Conservation (phyloP, 1,140 invertebrate genomes). For the Sminthurides bifidus region DNA sequence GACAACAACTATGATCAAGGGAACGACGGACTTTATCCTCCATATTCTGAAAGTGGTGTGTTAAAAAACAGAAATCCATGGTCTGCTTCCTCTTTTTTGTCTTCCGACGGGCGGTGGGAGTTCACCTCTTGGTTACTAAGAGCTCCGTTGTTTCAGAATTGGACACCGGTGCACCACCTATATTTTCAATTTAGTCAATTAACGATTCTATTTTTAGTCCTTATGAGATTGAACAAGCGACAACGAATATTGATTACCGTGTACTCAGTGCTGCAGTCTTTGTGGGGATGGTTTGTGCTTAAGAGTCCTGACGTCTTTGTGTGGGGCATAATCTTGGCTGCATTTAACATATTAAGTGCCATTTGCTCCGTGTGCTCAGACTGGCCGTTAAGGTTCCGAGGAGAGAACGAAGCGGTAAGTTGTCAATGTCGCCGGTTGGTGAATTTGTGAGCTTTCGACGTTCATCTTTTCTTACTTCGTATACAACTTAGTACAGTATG, state of each 20-base stretch:
- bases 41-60: no score
- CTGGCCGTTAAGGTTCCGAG: constrained; percentile 40
- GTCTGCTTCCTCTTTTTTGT: background rate
- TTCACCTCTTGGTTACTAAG: constrained; percentile 9
- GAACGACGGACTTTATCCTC: no score
- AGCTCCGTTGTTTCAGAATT: constrained; percentile 30
- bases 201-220: constrained; percentile 65
- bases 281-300: constrained; percentile 43
- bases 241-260: constrained; percentile 39
- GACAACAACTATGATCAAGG: no score
- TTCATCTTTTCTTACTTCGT: background rate
- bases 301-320: constrained; percentile 43
- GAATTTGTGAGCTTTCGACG: background rate
- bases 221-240: constrained; percentile 49
- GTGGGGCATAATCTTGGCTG: constrained; percentile 44
- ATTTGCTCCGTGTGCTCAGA: constrained; percentile 39
- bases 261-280: constrained; percentile 37
- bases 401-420: constrained; percentile 39
- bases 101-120: background rate
- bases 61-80: no score
- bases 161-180: constrained; percentile 50
- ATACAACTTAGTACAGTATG: no score
- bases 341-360: constrained; percentile 42
- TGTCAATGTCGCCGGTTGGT: background rate
- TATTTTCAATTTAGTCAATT: constrained; percentile 73